phyloP scores from a whole-genome alignment of 2,113 vertebrate species.

The Gasterosteus aculeatus region DNA sequence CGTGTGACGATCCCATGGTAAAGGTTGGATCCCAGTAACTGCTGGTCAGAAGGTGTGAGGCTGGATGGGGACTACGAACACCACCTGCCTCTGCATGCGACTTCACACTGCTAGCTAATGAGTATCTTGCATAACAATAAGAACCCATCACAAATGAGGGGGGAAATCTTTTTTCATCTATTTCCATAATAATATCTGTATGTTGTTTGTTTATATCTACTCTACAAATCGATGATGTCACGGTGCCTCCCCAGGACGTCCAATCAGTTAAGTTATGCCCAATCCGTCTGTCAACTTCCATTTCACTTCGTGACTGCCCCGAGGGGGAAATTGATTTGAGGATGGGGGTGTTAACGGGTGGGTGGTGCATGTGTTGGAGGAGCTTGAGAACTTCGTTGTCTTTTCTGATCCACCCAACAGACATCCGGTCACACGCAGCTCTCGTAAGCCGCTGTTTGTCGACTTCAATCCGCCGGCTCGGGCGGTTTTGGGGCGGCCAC shows the following conservation, averaged over 20 bases:
- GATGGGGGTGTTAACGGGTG: background rate
- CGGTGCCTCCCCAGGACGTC: background rate
- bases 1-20: background rate
- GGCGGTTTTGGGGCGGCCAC: background rate
- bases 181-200: background rate
- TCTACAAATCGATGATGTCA: background rate
- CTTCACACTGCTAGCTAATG: background rate
- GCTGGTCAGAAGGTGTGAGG: background rate
- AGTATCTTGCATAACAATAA: background rate
- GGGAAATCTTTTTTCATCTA: background rate
- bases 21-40: background rate
- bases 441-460: background rate
- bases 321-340: background rate
- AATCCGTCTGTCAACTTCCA: background rate
- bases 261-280: background rate
- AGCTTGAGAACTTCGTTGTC: background rate
- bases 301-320: background rate
- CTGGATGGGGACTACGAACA: background rate
- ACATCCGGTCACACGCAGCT: background rate
- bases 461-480: background rate
- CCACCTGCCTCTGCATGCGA: background rate
- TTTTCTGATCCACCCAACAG: background rate
- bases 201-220: slow-evolving; percentile 19
- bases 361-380: background rate
- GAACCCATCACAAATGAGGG: background rate